These are phyloP conservation scores for Leptocoma aspasia DNA, from an alignment of 2,113 vertebrate genomes.

Conservation along the genomic window DNA sequence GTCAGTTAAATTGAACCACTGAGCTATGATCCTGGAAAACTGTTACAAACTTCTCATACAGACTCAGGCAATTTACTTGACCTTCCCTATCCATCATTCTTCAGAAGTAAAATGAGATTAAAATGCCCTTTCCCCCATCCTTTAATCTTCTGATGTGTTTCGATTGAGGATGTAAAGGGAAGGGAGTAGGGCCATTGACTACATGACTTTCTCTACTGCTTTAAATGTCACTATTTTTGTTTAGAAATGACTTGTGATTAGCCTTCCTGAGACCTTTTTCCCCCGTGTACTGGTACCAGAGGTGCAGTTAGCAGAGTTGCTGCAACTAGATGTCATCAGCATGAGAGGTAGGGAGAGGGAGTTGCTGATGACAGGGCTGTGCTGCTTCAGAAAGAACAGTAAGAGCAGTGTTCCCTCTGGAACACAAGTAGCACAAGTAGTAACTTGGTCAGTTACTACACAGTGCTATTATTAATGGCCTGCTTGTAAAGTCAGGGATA, in stretches of 20 bases:
- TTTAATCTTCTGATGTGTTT: neutral
- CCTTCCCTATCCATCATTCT: neutral
- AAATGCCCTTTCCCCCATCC: neutral
- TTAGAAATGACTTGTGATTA: neutral
- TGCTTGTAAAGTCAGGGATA: neutral
- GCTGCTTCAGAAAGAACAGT: neutral
- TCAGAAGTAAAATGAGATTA: neutral
- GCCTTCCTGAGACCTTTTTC: neutral
- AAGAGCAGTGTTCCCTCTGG: neutral
- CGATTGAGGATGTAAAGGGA: neutral
- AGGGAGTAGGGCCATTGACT: neutral
- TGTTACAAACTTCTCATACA: neutral
- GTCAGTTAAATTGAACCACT: neutral
- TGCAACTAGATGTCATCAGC: neutral
- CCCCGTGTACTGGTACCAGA: neutral
- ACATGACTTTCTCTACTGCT: neutral
- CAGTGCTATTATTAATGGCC: neutral
- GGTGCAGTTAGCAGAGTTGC: neutral
- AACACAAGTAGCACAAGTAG: neutral
- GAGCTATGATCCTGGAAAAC: neutral
- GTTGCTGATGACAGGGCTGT: neutral
- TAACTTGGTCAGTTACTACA: neutral
- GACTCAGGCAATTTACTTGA: neutral
- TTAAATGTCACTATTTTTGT: neutral
- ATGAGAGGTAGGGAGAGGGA: neutral